Evolutionary conservation across 2,888 invertebrate genomes (phyloP), one percentile per base, ranked within the genome.

Genomic region (Tuberolachnus salignus): DNA sequence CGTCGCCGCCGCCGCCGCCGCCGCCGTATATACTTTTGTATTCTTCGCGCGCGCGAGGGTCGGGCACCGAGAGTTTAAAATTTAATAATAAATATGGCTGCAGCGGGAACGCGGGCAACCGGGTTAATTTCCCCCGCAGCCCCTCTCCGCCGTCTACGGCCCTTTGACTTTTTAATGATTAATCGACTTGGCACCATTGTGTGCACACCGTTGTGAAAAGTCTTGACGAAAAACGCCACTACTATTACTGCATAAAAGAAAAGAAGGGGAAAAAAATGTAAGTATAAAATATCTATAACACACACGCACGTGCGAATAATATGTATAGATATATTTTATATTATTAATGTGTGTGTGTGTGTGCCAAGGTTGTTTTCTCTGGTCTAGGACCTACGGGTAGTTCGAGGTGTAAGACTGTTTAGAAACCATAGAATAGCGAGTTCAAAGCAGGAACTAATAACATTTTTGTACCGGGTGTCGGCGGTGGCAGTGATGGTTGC

Each of bases 151-250:
- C 57, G n/a, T 10, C 3, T 16, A 49, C 57, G 46, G 26, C 34
- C 67, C 78, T 78, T 78, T 69, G 67, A 69, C 78, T 78, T 78
- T 78, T 78, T 78, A 67, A 69, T 69, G 78, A 78, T 78, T 78
- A 69, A 78, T 78, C 67, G 78, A 61, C 78, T 78, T 42, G 19
- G 59, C 59, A 23, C 67, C 66, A 66, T 75, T 57, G 75, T 67
- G 49, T 14, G 34, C 34, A 6, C 34, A 21, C 42, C 19, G 26
- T 16, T 34, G 72, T 19, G 26, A 19, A 59, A 19, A 59, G 49
- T 42, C 59, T 19, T 14, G 34, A 49, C 49, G 72, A 72, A 72
- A 49, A 72, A 72, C 26, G 46, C 49, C 16, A 72, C 46, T n/a
- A n/a, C 66, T 34, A 34, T 34, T 34, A 34, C 34, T 6, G 34